Evolutionary conservation across 1,140 invertebrate genomes (phyloP).

Genomic region (Dendroctonus ponderosae): DNA sequence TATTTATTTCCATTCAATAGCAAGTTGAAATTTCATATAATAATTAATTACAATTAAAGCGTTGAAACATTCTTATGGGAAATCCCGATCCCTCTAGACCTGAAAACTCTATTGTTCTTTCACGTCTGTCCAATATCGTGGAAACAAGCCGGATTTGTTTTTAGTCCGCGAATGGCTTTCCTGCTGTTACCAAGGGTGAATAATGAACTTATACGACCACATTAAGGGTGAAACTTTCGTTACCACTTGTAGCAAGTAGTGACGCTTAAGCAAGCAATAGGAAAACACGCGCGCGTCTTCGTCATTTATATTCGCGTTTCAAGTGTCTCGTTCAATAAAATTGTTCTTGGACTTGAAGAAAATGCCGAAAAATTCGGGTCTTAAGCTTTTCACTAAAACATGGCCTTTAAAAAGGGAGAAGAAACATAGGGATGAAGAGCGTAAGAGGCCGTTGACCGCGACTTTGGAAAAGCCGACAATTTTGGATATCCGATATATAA

Average conservation of each 20-base stretch:
- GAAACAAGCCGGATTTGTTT: slow-evolving; percentile 21
- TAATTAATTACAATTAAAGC: too few species aligned
- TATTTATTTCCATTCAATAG: too few species aligned
- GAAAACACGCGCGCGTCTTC: neutral
- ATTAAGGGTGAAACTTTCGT: neutral
- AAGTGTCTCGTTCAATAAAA: neutral
- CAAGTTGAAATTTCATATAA: too few species aligned
- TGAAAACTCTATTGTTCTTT: slow-evolving; percentile 1
- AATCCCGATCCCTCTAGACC: neutral
- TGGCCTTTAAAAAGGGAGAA: slow-evolving; percentile 52
- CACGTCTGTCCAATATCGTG: slow-evolving; percentile 1
- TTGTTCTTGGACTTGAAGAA: neutral
- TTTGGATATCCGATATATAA: slow-evolving; percentile 55
- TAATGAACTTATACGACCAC: neutral
- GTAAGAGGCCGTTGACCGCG: slow-evolving; percentile 57
- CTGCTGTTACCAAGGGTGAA: slow-evolving; percentile 4
- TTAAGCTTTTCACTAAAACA: slow-evolving; percentile 49
- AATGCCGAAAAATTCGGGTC: slow-evolving; percentile 42
- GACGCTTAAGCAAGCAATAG: neutral
- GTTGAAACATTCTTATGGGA: too few species aligned
- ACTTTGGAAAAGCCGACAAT: slow-evolving; percentile 59
- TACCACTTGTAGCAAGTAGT: neutral
- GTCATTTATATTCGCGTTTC: neutral
- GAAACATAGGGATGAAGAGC: slow-evolving; percentile 37
- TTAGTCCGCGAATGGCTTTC: slow-evolving; percentile 11